A percentile compares a stretch with the other conserved stretches of the same genome.
Evolutionary conservation across 2,113 vertebrate genomes (phyloP).

Genomic region (Chloropsis cyanopogon): DNA sequence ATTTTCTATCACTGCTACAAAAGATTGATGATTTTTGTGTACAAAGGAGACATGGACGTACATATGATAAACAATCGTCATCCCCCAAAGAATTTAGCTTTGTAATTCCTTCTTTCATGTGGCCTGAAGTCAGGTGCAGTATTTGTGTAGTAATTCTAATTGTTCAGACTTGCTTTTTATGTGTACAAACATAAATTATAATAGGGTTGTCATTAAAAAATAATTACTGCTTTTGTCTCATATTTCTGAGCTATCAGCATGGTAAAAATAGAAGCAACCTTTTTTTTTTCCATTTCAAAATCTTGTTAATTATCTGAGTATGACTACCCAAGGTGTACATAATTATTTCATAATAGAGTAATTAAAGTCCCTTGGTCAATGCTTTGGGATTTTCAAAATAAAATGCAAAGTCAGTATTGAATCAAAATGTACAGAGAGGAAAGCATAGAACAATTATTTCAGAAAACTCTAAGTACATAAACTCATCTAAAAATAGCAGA

Average conservation of each 20-base stretch:
- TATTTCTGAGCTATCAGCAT: not conserved
- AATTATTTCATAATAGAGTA: conserved; percentile 59
- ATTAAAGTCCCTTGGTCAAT: conserved; percentile 52
- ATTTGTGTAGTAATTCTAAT: not conserved
- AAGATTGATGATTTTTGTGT: not conserved
- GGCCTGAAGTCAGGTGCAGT: not conserved
- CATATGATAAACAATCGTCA: not conserved
- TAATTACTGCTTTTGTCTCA: conserved; percentile 24
- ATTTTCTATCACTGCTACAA: not conserved
- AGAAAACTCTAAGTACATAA: not conserved
- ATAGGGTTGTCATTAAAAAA: conserved; percentile 8
- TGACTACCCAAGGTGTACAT: conserved; percentile 35
- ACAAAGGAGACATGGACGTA: not conserved
- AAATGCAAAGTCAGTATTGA: conserved; percentile 11
- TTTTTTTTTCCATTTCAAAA: conserved; percentile 53
- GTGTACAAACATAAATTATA: conserved; percentile 15
- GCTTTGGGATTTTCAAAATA: conserved; percentile 62
- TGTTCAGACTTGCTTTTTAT: not conserved
- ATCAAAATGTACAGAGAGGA: conserved; percentile 8
- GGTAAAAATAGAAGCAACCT: conserved; percentile 56
- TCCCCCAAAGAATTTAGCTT: not conserved
- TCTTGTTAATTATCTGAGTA: conserved; percentile 60
- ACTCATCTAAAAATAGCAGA: not conserved
- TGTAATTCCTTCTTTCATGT: not conserved
- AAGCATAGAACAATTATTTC: conserved; percentile 7